Evolutionary conservation across 2,797 vertebrate species (phyloP), one percentile per base, ranked within the genome.

Genomic region (Synanceia verrucosa): DNA sequence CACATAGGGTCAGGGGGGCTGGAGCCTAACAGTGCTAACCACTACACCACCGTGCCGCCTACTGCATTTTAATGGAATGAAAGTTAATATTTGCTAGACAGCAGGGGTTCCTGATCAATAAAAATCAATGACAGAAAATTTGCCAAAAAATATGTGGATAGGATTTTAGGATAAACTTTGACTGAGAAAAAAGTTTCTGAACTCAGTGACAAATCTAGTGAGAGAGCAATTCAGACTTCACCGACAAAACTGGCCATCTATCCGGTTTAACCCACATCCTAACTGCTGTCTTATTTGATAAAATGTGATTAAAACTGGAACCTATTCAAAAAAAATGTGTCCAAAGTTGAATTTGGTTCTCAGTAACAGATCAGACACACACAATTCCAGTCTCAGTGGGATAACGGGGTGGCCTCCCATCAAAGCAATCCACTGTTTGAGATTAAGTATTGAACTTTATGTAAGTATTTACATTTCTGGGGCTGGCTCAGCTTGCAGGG

Each of bases 381-480:
- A 52, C 8, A 68, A 1, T 37, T 10, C 16, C 9, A 62, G 37
- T 24, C 52, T 28, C 28, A 33, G 67, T 2, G 19, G 44, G 41
- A 55, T 46, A 68, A 5, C 66, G 9, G 21, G 65, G 75, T 56
- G 70, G 59, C 53, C 70, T 4, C 4, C 5, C 65, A 73, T 57
- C 57, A 13, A n/a, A 21, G 65, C 73, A 72, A 57, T 64, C 59
- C 18, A 11, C 51, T 87, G 81, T 81, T 76, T 81, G 59, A 58
- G 76, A 76, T 26, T 81, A 83, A 89, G 86, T 82, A 86, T 88
- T 89, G 85, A 88, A 71, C 75, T 85, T 79, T 73, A 84, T 79
- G 78, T 84, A 86, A 89, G 65, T 78, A 87, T 89, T 89, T 82
- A 83, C 60, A 82, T 86, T 81, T 85, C 51, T 58, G 36, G 39